Evolutionary conservation across 2,113 vertebrate species (phyloP).

Genomic region (Scomber scombrus): DNA sequence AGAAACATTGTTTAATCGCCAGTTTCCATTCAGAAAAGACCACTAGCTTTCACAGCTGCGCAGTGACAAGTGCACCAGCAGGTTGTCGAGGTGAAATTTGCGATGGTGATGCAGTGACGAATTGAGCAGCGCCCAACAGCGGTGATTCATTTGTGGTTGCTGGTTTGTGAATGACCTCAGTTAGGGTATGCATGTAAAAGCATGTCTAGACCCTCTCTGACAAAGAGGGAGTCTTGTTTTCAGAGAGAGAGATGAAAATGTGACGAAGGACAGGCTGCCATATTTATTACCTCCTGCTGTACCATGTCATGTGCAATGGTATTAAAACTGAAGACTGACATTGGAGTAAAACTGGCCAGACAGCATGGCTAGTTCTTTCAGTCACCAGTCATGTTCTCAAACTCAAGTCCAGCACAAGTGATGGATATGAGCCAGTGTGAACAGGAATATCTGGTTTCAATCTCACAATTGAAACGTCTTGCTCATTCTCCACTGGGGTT

Average conservation of each 20-base stretch:
- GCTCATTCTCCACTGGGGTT: constrained; percentile 68
- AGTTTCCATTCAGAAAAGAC: constrained; percentile 66
- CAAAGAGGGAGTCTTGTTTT: constrained; percentile 48
- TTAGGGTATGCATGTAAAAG: background rate
- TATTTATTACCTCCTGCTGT: constrained; percentile 29
- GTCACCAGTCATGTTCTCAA: constrained; percentile 69
- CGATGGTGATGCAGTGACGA: constrained; percentile 15
- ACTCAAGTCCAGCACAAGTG: constrained; percentile 59
- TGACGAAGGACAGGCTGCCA: constrained; percentile 34
- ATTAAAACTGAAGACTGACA: constrained; percentile 25
- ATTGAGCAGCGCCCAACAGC: constrained; percentile 10
- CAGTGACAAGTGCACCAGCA: constrained; percentile 65
- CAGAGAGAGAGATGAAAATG: constrained; percentile 24
- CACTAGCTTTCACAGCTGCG: constrained; percentile 51
- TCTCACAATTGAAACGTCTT: constrained; percentile 62
- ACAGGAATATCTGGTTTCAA: constrained; percentile 77
- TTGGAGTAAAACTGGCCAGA: constrained; percentile 55
- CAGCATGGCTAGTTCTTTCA: constrained; percentile 48
- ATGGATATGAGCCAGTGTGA: constrained; percentile 69
- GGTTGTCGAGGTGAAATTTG: constrained; percentile 42
- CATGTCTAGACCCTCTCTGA: constrained; percentile 18
- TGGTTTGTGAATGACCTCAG: constrained; percentile 55
- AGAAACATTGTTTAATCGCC: constrained; percentile 55
- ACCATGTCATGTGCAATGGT: constrained; percentile 6
- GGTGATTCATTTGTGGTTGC: constrained; percentile 42